Evolutionary conservation across 2,797 vertebrate genomes (phyloP).

Genomic region (Paratrypauchen microcephalus): DNA sequence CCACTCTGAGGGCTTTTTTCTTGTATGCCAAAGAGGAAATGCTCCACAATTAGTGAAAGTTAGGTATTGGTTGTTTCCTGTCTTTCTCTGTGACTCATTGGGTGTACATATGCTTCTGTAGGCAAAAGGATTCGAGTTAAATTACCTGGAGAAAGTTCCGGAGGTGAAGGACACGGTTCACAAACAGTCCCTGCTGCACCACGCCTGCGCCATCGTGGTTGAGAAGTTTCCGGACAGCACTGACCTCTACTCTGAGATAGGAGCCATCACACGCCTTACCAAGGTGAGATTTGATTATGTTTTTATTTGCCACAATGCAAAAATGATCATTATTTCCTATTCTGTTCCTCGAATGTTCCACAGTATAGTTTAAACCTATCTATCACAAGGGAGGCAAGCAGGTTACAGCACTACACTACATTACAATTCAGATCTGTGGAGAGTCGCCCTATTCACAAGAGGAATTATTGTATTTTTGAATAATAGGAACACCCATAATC

Average conservation of each 20-base stretch:
- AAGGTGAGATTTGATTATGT: conserved; percentile 79
- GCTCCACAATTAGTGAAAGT: conserved; percentile 52
- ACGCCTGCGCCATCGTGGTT: conserved; percentile 92
- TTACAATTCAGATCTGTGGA: too few species aligned
- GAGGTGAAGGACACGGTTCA: conserved; percentile 98
- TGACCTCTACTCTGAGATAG: conserved; percentile 96
- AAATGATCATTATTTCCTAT: background rate
- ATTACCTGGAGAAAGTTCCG: conserved; percentile 97
- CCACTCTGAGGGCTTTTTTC: conserved; percentile 32
- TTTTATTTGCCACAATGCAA: background rate
- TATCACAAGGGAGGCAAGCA: too few species aligned
- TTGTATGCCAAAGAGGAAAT: conserved; percentile 63
- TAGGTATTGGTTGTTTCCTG: conserved; percentile 44
- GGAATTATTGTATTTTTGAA: too few species aligned
- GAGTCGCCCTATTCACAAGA: too few species aligned
- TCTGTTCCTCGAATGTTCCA: background rate
- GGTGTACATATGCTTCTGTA: conserved; percentile 57
- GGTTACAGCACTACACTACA: too few species aligned
- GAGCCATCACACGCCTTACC: conserved; percentile 92
- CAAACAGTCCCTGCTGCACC: conserved; percentile 95
- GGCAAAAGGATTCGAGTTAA: conserved; percentile 98
- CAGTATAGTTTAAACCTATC: too few species aligned
- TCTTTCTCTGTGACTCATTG: conserved; percentile 27
- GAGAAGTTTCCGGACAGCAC: conserved; percentile 96
- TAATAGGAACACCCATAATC: too few species aligned